Evolutionary conservation across 2,888 invertebrate species (phyloP), one percentile per base, ranked within the genome.

Genomic region (Branchipolynoe longqiensis): DNA sequence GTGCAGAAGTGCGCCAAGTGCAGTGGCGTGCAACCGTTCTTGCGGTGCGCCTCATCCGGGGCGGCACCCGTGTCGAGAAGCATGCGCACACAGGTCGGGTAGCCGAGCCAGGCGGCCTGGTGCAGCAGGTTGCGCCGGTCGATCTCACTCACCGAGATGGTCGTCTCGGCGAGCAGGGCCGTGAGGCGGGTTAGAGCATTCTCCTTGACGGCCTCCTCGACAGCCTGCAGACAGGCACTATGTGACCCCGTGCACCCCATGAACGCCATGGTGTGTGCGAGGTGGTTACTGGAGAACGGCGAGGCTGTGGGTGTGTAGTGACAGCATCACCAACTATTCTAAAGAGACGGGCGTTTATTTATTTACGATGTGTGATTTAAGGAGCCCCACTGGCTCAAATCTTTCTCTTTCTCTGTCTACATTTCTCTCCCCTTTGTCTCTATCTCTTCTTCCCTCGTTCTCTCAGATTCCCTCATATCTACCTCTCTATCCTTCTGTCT

Each of bases 1-100:
- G 87, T 89, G 62, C 88, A 87, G 83, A 89, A 89, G 85, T 89
- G 88, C 28, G 88, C 88, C 36, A 89, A 86, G 73, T 89, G 89
- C n/a, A 89, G 84, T n/a, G 89, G 86, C 6, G 89, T 89, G 84
- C 89, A 89, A 48, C 89, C 89, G 73, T 89, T 89, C 64, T 88
- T 89, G 8, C 87, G 69, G 82, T 89, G 89, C 14, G 84, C 83
- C 31, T 48, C 28, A 62, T 89, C 87, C 14, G 89, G 88, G 25
- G 82, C 64, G 31, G 87, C 88, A 1, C 89, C 89, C 36, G 64
- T 36, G n/a, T 85, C 84, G 12, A 89, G 86, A 31, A 89, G 86
- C 33, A 89, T 74, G 78, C 69, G 54, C 25, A 89, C 88, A 59
- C 88, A 89, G n/a, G 6, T 84, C 31, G 88, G 78, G 78, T 87